Percentiles rank a stretch among this genome's conserved stretches.
These are phyloP conservation scores for Nymphalis polychloros DNA, from an alignment of 2,888 invertebrate genomes.

Conservation along the genomic window DNA sequence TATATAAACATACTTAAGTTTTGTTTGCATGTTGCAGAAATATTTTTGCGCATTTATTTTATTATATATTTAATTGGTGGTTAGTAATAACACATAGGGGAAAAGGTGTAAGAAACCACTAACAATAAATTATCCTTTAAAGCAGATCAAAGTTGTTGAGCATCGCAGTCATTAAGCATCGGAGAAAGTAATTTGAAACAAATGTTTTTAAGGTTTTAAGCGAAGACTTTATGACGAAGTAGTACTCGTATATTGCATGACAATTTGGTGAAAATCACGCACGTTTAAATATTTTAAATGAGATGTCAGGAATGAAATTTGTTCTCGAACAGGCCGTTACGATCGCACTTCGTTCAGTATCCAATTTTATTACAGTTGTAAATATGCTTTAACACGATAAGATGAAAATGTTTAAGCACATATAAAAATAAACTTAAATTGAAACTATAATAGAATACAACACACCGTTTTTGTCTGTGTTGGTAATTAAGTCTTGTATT, in stretches of 20 bases:
- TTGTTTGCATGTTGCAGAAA: too few species aligned
- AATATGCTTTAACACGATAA: conserved; percentile 35
- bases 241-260: conserved; percentile 12
- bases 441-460: conserved; percentile 4
- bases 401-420: conserved; percentile 29
- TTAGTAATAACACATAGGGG: too few species aligned
- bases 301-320: conserved; percentile 31
- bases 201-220: too few species aligned
- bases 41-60: too few species aligned
- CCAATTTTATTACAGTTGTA: conserved; percentile 35
- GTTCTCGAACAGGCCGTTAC: conserved; percentile 23
- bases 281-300: conserved; percentile 32
- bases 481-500: too few species aligned
- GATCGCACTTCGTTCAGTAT: conserved; percentile 31
- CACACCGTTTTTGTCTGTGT: conserved; percentile 2
- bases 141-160: too few species aligned
- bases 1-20: too few species aligned
- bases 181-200: too few species aligned
- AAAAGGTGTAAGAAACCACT: too few species aligned
- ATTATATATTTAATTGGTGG: too few species aligned
- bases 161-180: too few species aligned
- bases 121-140: too few species aligned
- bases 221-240: not conserved
- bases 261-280: conserved; percentile 23
- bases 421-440: conserved; percentile 20